Conservation (phyloP, 2,113 vertebrate species). For the Chaetura pelagica region DNA sequence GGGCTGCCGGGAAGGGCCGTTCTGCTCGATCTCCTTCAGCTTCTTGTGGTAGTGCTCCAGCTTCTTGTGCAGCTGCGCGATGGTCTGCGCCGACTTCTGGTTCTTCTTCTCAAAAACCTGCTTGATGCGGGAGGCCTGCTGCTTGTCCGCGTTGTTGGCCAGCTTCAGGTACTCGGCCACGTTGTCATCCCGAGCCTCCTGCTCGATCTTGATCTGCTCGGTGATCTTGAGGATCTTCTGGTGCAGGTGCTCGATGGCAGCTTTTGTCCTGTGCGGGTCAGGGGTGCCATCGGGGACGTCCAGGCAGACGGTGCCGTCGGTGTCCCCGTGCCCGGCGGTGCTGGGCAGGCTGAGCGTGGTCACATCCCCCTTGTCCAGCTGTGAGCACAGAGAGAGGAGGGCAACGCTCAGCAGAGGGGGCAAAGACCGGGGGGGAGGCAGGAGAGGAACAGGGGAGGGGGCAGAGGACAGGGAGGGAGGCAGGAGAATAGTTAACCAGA, state of each 20-base stretch:
- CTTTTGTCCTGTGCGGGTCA: constrained; percentile 91
- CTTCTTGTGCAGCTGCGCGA: constrained; percentile 97
- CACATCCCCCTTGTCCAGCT: constrained; percentile 95
- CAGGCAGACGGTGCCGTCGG: constrained; percentile 88
- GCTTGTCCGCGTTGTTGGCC: constrained; percentile 96
- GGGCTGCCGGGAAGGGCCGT: constrained; percentile 92
- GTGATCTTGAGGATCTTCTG: constrained; percentile 99
- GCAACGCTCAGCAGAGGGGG: not conserved
- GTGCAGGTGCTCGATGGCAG: constrained; percentile 94
- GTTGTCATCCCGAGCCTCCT: constrained; percentile 96
- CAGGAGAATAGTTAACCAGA: not conserved
- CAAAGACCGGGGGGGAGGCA: not conserved
- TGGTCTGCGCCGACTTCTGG: constrained; percentile 97
- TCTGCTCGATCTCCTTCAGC: constrained; percentile 97
- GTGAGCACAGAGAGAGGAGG: not conserved
- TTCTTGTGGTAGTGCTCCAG: constrained; percentile 96
- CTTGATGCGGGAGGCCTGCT: constrained; percentile 96
- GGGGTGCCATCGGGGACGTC: constrained; percentile 84
- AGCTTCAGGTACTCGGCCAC: constrained; percentile 97
- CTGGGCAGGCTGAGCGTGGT: constrained; percentile 82
- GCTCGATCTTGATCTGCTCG: constrained; percentile 97
- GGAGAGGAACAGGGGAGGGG: not conserved
- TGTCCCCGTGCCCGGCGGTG: constrained; percentile 83
- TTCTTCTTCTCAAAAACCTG: constrained; percentile 99
- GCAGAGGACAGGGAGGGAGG: not conserved